These are phyloP conservation scores for Tribolium castaneum DNA, from an alignment of 1,140 invertebrate species.

Conservation along the genomic window DNA sequence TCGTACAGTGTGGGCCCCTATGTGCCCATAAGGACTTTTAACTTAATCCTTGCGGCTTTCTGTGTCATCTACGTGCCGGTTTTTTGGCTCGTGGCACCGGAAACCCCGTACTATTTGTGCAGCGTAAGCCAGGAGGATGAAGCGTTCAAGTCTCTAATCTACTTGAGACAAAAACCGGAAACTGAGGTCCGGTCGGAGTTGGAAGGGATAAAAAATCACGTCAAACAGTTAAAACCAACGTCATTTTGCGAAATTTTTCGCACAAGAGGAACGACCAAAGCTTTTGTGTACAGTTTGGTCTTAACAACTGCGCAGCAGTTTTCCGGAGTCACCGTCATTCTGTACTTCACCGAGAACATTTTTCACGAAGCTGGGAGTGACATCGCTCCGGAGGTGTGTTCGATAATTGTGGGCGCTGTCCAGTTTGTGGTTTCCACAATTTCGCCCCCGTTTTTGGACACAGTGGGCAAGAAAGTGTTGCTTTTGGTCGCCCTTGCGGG, in stretches of 20 bases:
- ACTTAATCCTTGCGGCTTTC: conserved; percentile 3
- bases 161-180: neutral
- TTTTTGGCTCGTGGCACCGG: neutral
- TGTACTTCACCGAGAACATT: conserved; percentile 82
- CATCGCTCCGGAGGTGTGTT: conserved; percentile 67
- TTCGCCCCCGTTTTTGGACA: conserved; percentile 81
- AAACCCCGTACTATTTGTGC: neutral
- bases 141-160: neutral
- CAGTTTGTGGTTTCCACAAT: conserved; percentile 72
- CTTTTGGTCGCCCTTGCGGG: conserved; percentile 76
- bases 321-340: conserved; percentile 83
- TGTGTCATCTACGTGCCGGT: neutral
- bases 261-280: conserved; percentile 69
- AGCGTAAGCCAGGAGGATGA: neutral
- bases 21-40: neutral
- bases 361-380: conserved; percentile 72
- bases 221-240: neutral
- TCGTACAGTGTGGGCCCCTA: conserved; percentile 20
- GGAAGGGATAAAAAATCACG: neutral
- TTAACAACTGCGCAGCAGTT: conserved; percentile 80
- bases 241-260: conserved; percentile 58
- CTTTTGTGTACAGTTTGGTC: conserved; percentile 75
- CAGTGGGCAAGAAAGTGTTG: conserved; percentile 76
- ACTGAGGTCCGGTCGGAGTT: neutral
- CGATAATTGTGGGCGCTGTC: conserved; percentile 82